A percentile compares a stretch with the other conserved stretches of the same genome.
Conservation (phyloP, 2,113 vertebrate species). For the Gymnarchus niloticus region DNA sequence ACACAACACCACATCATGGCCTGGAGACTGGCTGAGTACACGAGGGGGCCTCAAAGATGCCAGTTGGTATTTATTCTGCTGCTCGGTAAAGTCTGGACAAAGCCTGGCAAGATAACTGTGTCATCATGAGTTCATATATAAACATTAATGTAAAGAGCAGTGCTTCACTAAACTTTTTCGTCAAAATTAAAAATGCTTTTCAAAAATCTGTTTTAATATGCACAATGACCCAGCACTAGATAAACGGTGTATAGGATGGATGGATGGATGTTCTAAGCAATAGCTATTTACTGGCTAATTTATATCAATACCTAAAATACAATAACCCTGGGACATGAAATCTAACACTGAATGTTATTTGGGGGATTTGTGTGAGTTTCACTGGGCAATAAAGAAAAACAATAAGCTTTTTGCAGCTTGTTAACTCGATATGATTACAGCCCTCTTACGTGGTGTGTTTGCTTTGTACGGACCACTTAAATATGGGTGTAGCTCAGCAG, state of each 20-base stretch:
- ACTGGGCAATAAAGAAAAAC: background rate
- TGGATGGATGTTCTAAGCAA: background rate
- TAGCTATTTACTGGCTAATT: background rate
- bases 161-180: background rate
- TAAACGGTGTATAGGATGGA: background rate
- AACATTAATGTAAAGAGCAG: background rate
- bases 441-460: background rate
- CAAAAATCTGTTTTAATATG: background rate
- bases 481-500: background rate
- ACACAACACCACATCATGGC: background rate
- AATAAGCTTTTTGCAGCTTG: background rate
- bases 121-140: background rate
- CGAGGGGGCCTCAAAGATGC: background rate
- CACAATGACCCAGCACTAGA: background rate
- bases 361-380: background rate
- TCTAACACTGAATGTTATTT: background rate
- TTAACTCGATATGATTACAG: background rate
- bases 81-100: background rate
- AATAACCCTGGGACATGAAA: background rate
- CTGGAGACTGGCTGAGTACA: background rate
- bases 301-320: background rate
- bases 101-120: background rate
- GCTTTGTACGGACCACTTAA: background rate
- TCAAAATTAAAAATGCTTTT: too few species aligned
- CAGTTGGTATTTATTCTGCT: background rate